phyloP scores from a whole-genome alignment of 2,113 vertebrate genomes.

The Perognathus longimembris region DNA sequence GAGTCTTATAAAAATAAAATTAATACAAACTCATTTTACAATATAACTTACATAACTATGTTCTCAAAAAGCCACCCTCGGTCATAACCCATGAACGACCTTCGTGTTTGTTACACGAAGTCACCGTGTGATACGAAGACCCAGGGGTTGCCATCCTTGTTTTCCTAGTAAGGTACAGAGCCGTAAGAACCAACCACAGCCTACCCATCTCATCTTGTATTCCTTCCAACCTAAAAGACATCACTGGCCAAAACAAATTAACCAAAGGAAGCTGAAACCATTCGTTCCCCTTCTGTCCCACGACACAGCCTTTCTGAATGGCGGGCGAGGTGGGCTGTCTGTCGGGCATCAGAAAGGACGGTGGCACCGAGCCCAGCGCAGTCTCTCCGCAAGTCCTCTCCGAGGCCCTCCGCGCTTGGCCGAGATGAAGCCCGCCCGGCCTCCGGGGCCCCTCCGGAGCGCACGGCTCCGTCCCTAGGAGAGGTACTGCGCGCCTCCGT shows the following conservation, averaged over 20 bases:
- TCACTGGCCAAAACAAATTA: conserved; percentile 75
- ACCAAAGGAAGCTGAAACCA: conserved; percentile 51
- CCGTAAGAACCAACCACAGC: conserved; percentile 65
- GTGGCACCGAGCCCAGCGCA: conserved; percentile 33
- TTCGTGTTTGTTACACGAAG: conserved; percentile 67
- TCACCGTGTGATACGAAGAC: conserved; percentile 82
- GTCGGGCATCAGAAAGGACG: conserved; percentile 43
- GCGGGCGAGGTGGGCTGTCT: conserved; percentile 64
- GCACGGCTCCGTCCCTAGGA: too few relatives aligned
- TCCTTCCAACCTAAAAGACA: conserved; percentile 67
- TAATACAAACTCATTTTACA: conserved; percentile 88
- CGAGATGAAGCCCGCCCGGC: conserved; percentile 62
- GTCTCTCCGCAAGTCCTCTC: conserved; percentile 45
- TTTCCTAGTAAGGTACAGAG: conserved; percentile 77
- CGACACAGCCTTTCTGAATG: conserved; percentile 60
- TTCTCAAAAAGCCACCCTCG: conserved; percentile 71
- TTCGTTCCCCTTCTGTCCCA: conserved; percentile 62
- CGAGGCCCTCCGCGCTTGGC: conserved; percentile 51
- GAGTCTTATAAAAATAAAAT: conserved; percentile 91
- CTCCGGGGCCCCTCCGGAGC: conserved; percentile 48
- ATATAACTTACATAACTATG: conserved; percentile 86
- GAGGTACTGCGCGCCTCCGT: conserved; percentile 93
- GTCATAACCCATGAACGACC: conserved; percentile 79
- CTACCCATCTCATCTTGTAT: conserved; percentile 59
- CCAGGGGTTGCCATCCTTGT: conserved; percentile 72